These are phyloP conservation scores for Platerodrilus igneus DNA, from an alignment of 2,888 invertebrate genomes.

Conservation along the genomic window DNA sequence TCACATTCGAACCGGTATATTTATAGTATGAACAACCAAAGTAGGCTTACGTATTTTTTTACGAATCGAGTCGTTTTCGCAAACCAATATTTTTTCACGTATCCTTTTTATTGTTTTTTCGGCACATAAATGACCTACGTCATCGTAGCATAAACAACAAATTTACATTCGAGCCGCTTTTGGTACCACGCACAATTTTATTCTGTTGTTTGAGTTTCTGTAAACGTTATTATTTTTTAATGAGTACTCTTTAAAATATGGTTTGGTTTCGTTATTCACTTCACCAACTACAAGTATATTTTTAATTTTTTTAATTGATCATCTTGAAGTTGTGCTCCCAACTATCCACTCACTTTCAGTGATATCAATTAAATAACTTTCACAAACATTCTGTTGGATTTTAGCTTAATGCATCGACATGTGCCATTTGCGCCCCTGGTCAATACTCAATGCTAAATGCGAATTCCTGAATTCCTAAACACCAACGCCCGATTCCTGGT, in stretches of 20 bases:
- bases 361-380: constrained; percentile 9
- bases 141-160: constrained; percentile 33
- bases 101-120: constrained; percentile 31
- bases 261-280: background rate
- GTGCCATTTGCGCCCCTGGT: constrained; percentile 32
- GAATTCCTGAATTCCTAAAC: constrained; percentile 35
- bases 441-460: constrained; percentile 32
- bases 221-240: background rate
- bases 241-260: constrained; percentile 2
- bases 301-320: constrained; percentile 15
- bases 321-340: constrained; percentile 27
- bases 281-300: constrained; percentile 16
- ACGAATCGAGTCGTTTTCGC: constrained; percentile 28
- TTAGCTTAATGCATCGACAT: constrained; percentile 34
- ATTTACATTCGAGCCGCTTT: constrained; percentile 24
- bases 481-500: constrained; percentile 37
- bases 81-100: constrained; percentile 32
- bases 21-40: constrained; percentile 37
- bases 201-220: background rate
- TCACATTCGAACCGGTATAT: too few relatives aligned
- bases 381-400: constrained; percentile 6
- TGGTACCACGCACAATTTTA: constrained; percentile 36
- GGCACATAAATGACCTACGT: constrained; percentile 32
- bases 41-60: constrained; percentile 35
- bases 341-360: constrained; percentile 26